Base-by-base conservation (phyloP, 1,140 invertebrate genomes). In the Monochamus saltuarius region DNA sequence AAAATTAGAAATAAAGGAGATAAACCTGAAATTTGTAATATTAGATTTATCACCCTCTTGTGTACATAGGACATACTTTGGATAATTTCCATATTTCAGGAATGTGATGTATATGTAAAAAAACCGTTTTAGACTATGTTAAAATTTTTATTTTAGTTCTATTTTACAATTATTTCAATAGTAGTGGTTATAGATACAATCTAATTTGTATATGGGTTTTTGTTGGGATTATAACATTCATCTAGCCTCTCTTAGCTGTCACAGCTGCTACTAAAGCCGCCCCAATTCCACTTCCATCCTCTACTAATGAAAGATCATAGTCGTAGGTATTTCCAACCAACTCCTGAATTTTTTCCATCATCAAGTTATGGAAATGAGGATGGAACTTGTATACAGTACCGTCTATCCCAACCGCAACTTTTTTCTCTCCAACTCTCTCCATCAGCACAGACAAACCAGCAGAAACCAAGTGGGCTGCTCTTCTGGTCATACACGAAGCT, bases 381-480 rank as follows among this genome's bases (percentile, higher is more conserved):
- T 99, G 98, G 82, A 91, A 98, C 70, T 96, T 86, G 78, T 98
- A 99, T 0, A 99, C 91, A 19, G 96, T 98, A 17, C 98, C 98
- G 79, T 99, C 98, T 61, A 99, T 93, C 46, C 94, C 98, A 13
- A 99, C 91, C 0, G 95, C 97, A 1, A 98, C 90, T 56, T 88
- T 85, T 7, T 89, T 85, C 67, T 95, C 87, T 13, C 84, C 82
- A 82, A 98, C 96, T 80, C 91, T 90, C 72, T 91, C 88, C 37
- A 94, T 83, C 7, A 95, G 78, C 0, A 85, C 83, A 4, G 89
- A 88, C 29, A 90, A 85, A 56, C 91, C 95, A 51, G 95, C 93
- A 13, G 94, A 92, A 10, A 92, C 89, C 14, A 99, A 78, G 78
- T 94, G 89, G 4, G 97, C 97, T 7, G 97, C 97, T 64, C 97